Percentiles rank a stretch among this genome's conserved stretches.
phyloP scores from a whole-genome alignment of 2,797 vertebrate species.

The Pangasius larnaudii region DNA sequence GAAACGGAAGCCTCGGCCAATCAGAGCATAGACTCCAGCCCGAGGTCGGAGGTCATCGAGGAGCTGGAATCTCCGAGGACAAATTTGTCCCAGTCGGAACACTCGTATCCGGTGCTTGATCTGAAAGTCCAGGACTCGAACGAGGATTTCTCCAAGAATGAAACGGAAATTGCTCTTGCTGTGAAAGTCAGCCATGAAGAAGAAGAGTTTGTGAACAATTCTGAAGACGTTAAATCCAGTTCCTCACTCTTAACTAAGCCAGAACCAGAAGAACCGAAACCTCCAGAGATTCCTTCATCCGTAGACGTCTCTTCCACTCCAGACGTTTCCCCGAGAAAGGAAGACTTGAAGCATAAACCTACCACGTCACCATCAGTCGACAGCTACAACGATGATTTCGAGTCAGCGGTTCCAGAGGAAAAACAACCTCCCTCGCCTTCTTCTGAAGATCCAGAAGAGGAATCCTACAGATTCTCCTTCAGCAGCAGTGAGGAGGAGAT shows the following conservation, averaged over 20 bases:
- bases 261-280: slow-evolving; percentile 58
- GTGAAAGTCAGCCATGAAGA: slow-evolving; percentile 38
- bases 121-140: slow-evolving; percentile 58
- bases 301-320: slow-evolving; percentile 66
- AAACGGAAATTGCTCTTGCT: not conserved
- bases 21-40: slow-evolving; percentile 63
- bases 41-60: slow-evolving; percentile 78
- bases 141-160: not conserved
- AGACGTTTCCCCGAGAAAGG: slow-evolving; percentile 76
- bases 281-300: slow-evolving; percentile 59
- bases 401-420: slow-evolving; percentile 70
- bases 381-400: slow-evolving; percentile 79
- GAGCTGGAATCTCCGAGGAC: slow-evolving; percentile 71
- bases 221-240: slow-evolving; percentile 45
- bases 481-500: slow-evolving; percentile 82
- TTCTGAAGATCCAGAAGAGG: slow-evolving; percentile 54
- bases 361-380: slow-evolving; percentile 44
- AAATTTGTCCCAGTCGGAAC: slow-evolving; percentile 61
- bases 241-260: slow-evolving; percentile 46
- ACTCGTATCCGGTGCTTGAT: slow-evolving; percentile 69
- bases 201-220: slow-evolving; percentile 57
- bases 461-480: slow-evolving; percentile 59
- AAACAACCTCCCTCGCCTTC: slow-evolving; percentile 57
- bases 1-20: slow-evolving; percentile 58
- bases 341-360: slow-evolving; percentile 58